Base-by-base conservation (phyloP, 2,797 vertebrate species). In the Sciurus carolinensis region DNA sequence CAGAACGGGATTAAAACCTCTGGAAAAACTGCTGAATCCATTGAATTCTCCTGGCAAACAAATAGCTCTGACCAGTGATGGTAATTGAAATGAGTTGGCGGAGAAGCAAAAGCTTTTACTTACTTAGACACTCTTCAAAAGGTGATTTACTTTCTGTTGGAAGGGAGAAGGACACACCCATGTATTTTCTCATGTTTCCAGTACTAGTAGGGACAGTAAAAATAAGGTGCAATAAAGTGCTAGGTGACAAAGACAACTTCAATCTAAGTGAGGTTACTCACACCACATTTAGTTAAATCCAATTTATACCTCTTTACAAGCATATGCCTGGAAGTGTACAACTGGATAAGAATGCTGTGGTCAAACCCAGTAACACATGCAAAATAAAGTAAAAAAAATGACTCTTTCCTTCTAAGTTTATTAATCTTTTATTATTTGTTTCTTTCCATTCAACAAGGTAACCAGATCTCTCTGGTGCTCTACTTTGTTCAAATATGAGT, bases 21-120 rank as follows among this genome's bases (percentile, higher is more conserved):
- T 62, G 44, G 86, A 54, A 96, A 92, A 92, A 92, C 20, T 92
- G 67, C 72, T 87, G 87, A 92, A 22, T 75, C 64, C 57, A 42
- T 0, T 76, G 28, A 92, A 77, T 71, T 90, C 62, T 91, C 13
- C 24, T 54, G 20, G 87, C 10, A 12, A 91, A 69, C 39, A 87
- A 83, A 79, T 59, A 30, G 57, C 14, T 72, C 66, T 95, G 66
- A 91, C 28, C 33, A 84, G 39, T 22, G 5, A 81, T 4, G 17
- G 57, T 81, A 89, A 72, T 0, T 93, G 85, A 86, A 95, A 88
- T 88, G 71, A 91, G 15, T 14, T 62, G 72, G 30, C 14, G 75
- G 67, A 82, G 44, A 64, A 84, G 42, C 39, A 92, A 57, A 88
- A 62, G 71, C 22, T 87, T 90, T 71, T 33, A 69, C 57, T 80